Percentiles rank a stretch among this genome's conserved stretches.
These are phyloP conservation scores for Agelaius tricolor DNA, from an alignment of 2,113 vertebrate species.

Conservation along the genomic window DNA sequence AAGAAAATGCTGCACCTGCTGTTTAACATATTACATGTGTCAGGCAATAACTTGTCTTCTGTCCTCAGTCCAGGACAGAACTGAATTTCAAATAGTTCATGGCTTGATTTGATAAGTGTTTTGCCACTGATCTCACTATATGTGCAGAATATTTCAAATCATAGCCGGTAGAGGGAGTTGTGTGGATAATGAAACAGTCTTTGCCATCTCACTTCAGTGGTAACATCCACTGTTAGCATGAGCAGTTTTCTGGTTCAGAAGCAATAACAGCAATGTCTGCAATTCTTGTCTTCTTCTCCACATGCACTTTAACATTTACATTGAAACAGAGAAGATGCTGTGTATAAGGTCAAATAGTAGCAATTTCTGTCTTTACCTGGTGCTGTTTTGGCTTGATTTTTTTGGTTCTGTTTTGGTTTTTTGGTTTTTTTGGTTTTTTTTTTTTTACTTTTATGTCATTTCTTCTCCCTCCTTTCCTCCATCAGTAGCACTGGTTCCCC, in stretches of 20 bases:
- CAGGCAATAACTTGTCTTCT: neutral
- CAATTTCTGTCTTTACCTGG: neutral
- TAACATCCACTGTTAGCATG: neutral
- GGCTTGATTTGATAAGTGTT: neutral
- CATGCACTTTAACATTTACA: neutral
- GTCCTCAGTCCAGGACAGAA: neutral
- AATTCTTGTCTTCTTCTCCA: neutral
- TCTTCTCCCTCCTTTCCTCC: neutral
- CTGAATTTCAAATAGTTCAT: neutral
- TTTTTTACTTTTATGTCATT: neutral
- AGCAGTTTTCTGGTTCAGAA: neutral
- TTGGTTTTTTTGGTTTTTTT: neutral
- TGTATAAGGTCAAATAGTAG: neutral
- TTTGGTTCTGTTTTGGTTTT: neutral
- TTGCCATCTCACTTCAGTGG: neutral
- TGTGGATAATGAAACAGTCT: neutral
- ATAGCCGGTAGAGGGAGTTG: slow-evolving; percentile 65
- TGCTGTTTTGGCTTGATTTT: neutral
- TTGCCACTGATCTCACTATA: neutral
- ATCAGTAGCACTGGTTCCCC: neutral
- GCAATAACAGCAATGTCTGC: neutral
- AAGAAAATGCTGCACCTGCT: neutral
- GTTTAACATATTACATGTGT: neutral
- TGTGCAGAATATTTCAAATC: neutral
- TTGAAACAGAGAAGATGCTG: neutral